Evolutionary conservation across 2,113 vertebrate genomes (phyloP).

Genomic region (Halichoeres trimaculatus): DNA sequence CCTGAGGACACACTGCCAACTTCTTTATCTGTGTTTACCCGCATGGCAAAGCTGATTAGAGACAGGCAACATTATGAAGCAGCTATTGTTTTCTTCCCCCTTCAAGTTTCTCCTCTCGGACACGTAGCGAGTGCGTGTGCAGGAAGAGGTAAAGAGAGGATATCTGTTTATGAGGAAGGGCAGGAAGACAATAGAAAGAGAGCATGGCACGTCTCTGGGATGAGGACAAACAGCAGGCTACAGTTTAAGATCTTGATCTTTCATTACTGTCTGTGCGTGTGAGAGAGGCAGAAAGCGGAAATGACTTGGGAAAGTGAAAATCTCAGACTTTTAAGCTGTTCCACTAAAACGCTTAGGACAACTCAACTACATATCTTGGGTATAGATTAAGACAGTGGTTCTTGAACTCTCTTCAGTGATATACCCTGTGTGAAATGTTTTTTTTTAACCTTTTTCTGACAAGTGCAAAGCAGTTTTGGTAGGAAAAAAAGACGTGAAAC

Average conservation of each 20-base stretch:
- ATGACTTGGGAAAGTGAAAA: constrained; percentile 20
- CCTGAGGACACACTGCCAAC: constrained; percentile 77
- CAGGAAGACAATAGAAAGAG: constrained; percentile 62
- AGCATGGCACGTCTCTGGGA: constrained; percentile 54
- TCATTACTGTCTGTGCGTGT: constrained; percentile 30
- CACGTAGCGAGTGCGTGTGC: constrained; percentile 35
- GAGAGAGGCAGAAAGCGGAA: background rate
- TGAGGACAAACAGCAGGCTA: constrained; percentile 53
- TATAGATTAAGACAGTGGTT: too few species aligned
- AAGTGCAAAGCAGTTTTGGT: too few species aligned
- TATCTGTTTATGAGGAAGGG: constrained; percentile 56
- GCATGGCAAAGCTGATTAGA: constrained; percentile 83
- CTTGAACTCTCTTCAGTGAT: too few species aligned
- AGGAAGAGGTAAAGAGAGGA: constrained; percentile 35
- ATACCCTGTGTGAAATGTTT: too few species aligned
- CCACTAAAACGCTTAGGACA: background rate
- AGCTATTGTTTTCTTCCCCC: constrained; percentile 74
- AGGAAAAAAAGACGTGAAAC: too few species aligned
- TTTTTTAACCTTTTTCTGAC: too few species aligned
- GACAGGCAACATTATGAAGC: constrained; percentile 75
- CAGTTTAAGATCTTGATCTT: constrained; percentile 59
- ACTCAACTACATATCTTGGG: background rate
- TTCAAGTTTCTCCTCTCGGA: constrained; percentile 53
- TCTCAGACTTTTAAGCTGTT: constrained; percentile 1
- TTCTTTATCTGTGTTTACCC: constrained; percentile 83